Conservation (phyloP, 2,888 invertebrate genomes). For the Seladonia tumulorum region DNA sequence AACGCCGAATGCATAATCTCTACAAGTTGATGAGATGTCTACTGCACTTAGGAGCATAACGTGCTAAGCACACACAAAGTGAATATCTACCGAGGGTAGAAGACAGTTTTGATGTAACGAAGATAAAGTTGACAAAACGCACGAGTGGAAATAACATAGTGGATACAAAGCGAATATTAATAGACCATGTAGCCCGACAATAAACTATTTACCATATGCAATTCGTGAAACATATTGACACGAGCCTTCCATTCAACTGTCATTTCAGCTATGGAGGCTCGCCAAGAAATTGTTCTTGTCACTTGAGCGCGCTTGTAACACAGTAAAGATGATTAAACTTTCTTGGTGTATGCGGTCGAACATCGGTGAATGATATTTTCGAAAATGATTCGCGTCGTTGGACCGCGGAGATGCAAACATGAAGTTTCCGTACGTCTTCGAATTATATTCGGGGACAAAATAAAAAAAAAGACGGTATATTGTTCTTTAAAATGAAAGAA, state of each 20-base stretch:
- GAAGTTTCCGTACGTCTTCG: not conserved
- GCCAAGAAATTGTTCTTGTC: slow-evolving; percentile 3
- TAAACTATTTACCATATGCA: not conserved
- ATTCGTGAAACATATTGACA: not conserved
- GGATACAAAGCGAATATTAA: not conserved
- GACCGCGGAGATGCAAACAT: not conserved
- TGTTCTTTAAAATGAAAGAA: not conserved
- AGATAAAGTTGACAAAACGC: not conserved
- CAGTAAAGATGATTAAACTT: not conserved
- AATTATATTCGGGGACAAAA: not conserved
- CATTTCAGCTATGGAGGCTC: not conserved
- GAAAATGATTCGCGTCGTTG: not conserved
- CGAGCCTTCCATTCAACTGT: not conserved
- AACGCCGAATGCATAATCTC: not conserved
- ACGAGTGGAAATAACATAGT: not conserved
- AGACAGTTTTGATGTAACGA: not conserved
- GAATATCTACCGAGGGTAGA: not conserved
- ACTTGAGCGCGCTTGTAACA: not conserved
- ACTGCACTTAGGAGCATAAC: not conserved
- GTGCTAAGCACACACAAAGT: not conserved
- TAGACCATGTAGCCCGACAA: not conserved
- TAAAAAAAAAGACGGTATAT: not conserved
- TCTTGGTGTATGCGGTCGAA: not conserved
- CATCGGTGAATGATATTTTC: slow-evolving; percentile 1
- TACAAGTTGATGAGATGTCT: not conserved